A percentile compares a stretch with the other conserved stretches of the same genome.
Conservation (phyloP, 2,888 invertebrate genomes). For the Campoplex capitator region DNA sequence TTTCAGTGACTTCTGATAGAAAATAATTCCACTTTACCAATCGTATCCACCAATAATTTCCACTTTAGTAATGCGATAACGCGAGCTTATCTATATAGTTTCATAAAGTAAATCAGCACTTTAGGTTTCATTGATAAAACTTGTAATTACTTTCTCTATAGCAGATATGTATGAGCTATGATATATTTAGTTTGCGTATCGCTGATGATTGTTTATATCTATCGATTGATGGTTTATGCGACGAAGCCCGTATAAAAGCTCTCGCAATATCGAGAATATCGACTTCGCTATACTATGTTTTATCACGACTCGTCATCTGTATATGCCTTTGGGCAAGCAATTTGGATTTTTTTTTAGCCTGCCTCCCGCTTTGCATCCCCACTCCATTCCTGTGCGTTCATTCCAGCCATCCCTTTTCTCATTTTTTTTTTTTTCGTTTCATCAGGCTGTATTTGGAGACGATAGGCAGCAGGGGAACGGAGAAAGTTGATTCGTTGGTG, state of each 20-base stretch:
- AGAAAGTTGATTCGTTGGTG: constrained; percentile 36
- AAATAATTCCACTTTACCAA: background rate
- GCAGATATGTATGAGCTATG: background rate
- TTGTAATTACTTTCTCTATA: background rate
- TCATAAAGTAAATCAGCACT: background rate
- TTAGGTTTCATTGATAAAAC: background rate
- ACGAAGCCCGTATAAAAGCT: background rate
- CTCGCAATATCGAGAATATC: constrained; percentile 27
- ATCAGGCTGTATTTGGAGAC: constrained; percentile 38
- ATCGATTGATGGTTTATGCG: background rate
- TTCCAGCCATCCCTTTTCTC: constrained; percentile 46
- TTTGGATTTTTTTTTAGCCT: constrained; percentile 28
- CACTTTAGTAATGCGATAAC: too few species aligned
- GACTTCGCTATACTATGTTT: background rate
- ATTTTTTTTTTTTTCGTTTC: constrained; percentile 23
- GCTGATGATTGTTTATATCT: background rate
- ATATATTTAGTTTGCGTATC: background rate
- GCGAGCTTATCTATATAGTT: too few species aligned
- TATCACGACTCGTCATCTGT: constrained; percentile 20
- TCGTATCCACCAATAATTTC: too few species aligned
- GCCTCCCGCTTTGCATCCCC: background rate
- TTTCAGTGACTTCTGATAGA: background rate
- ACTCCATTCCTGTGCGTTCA: background rate
- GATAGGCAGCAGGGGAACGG: constrained; percentile 23
- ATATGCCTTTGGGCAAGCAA: constrained; percentile 39